Evolutionary conservation across 2,888 invertebrate genomes (phyloP).

Genomic region (Volucella zonaria): DNA sequence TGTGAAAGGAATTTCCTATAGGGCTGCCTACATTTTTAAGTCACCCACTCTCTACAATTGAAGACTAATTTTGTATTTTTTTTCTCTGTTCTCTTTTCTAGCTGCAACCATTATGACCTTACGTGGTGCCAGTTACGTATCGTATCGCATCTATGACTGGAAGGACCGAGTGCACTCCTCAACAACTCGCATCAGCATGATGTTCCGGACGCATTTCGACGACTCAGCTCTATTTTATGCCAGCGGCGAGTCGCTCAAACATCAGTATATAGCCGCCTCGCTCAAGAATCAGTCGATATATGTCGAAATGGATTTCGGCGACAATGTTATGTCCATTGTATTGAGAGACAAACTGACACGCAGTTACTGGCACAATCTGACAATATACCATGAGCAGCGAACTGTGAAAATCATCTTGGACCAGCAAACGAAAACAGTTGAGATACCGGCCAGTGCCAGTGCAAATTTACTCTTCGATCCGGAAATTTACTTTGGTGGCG

Average conservation of each 20-base stretch:
- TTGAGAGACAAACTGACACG: slow-evolving; percentile 88
- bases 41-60: slow-evolving; percentile 8
- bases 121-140: slow-evolving; percentile 95
- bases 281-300: slow-evolving; percentile 92
- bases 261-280: slow-evolving; percentile 94
- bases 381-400: slow-evolving; percentile 91
- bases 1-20: no score
- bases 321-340: slow-evolving; percentile 87
- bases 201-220: slow-evolving; percentile 95
- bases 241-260: slow-evolving; percentile 92
- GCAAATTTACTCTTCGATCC: slow-evolving; percentile 94
- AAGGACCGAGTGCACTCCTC: slow-evolving; percentile 95
- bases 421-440: slow-evolving; percentile 87
- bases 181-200: slow-evolving; percentile 92
- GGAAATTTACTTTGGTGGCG: slow-evolving; percentile 95
- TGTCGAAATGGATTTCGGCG: slow-evolving; percentile 94
- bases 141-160: slow-evolving; percentile 96
- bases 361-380: slow-evolving; percentile 94
- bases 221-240: slow-evolving; percentile 96
- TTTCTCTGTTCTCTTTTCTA: slow-evolving; percentile 80
- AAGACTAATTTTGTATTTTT: background rate
- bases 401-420: slow-evolving; percentile 90
- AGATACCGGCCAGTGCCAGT: slow-evolving; percentile 85
- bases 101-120: slow-evolving; percentile 94
- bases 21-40: background rate